Evolutionary conservation across 2,797 vertebrate genomes (phyloP).

Genomic region (Pangasius mekongensis): DNA sequence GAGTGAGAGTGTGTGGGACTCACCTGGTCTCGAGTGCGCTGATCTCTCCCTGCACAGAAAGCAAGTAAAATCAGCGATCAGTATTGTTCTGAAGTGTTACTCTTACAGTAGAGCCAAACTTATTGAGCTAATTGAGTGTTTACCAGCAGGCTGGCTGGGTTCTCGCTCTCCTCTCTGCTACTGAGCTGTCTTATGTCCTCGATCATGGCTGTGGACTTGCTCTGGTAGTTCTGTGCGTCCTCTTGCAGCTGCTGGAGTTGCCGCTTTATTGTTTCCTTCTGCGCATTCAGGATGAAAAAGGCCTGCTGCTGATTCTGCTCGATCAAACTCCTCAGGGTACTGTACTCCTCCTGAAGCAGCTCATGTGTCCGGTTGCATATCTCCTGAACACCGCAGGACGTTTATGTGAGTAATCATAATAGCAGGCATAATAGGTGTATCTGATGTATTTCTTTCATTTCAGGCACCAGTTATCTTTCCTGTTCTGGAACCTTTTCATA

Average conservation of each 20-base stretch:
- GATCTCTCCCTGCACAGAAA: slow-evolving; percentile 34
- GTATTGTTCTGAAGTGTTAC: neutral
- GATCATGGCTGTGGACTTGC: neutral
- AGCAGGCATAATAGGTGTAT: neutral
- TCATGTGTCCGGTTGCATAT: neutral
- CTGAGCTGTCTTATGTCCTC: neutral
- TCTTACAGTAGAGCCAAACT: neutral
- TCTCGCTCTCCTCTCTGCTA: neutral
- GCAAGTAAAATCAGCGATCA: slow-evolving; percentile 2
- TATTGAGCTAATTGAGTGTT: neutral
- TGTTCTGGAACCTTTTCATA: neutral
- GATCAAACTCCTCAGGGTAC: slow-evolving; percentile 16
- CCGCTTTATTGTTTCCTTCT: slow-evolving; percentile 25
- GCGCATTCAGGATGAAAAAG: slow-evolving; percentile 36
- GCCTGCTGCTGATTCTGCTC: slow-evolving; percentile 46
- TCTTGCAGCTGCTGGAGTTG: slow-evolving; percentile 16
- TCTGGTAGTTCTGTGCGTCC: slow-evolving; percentile 18
- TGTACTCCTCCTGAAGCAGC: slow-evolving; percentile 16
- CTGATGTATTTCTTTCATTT: neutral
- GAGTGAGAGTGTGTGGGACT: neutral
- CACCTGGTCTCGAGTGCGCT: slow-evolving; percentile 32
- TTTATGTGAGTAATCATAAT: neutral
- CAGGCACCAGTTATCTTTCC: neutral
- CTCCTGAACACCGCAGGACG: neutral
- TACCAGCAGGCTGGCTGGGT: slow-evolving; percentile 38